phyloP scores from a whole-genome alignment of 2,888 invertebrate species.

The Drosophila meridionalis region DNA sequence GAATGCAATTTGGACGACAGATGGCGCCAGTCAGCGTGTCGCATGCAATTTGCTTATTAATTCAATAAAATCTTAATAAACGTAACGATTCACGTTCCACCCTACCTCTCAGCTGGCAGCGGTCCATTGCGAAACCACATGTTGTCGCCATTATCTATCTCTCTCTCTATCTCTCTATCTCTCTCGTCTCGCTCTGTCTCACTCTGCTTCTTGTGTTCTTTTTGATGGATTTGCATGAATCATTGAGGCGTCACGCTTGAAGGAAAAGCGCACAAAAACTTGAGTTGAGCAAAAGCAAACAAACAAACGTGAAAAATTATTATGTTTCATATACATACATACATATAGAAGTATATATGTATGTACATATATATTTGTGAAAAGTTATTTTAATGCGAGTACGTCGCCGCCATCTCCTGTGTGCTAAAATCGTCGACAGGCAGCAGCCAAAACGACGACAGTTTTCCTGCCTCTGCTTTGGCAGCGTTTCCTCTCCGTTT shows the following conservation, averaged over 20 bases:
- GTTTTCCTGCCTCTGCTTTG: constrained; percentile 70
- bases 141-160: constrained; percentile 46
- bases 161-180: neutral
- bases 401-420: constrained; percentile 43
- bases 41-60: constrained; percentile 79
- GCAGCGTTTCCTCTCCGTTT: constrained; percentile 70
- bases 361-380: constrained; percentile 35
- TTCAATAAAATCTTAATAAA: constrained; percentile 74
- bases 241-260: constrained; percentile 81
- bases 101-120: constrained; percentile 24
- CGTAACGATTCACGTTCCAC: constrained; percentile 39
- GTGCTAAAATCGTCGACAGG: constrained; percentile 64
- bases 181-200: neutral
- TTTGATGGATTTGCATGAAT: constrained; percentile 82
- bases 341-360: neutral
- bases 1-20: constrained; percentile 64
- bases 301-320: constrained; percentile 44
- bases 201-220: constrained; percentile 8
- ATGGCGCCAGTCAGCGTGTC: constrained; percentile 77
- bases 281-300: constrained; percentile 35
- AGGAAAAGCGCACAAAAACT: constrained; percentile 68
- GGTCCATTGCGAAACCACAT: constrained; percentile 70
- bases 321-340: constrained; percentile 53
- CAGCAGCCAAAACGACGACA: constrained; percentile 68
- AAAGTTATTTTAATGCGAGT: constrained; percentile 74